Evolutionary conservation across 2,797 vertebrate genomes (phyloP).

Genomic region (Cuculus canorus): DNA sequence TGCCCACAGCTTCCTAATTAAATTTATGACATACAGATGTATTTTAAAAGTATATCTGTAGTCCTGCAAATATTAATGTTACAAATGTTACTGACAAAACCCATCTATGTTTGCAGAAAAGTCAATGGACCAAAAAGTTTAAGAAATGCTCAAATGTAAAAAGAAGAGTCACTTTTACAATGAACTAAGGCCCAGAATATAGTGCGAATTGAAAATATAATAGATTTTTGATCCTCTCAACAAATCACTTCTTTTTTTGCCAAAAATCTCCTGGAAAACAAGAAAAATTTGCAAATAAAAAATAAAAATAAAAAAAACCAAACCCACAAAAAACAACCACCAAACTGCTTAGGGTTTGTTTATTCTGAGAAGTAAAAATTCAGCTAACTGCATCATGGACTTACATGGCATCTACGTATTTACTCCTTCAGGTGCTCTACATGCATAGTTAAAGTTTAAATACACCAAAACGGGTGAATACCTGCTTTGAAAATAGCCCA

Average conservation of each 20-base stretch:
- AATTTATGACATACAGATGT: not conserved
- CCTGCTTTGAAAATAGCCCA: not conserved
- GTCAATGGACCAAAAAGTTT: not conserved
- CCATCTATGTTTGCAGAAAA: not conserved
- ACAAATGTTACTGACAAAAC: not conserved
- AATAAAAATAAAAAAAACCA: too few species aligned
- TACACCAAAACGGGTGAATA: not conserved
- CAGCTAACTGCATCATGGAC: not conserved
- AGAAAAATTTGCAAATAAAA: too few species aligned
- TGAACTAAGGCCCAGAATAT: not conserved
- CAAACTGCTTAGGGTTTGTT: not conserved
- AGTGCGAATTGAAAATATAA: not conserved
- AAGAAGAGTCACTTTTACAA: not conserved
- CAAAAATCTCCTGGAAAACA: not conserved
- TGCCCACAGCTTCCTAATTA: not conserved
- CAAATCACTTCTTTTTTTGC: not conserved
- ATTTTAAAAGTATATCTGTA: not conserved
- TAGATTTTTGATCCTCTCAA: not conserved
- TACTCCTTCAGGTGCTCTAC: not conserved
- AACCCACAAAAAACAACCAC: too few species aligned
- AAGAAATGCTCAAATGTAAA: not conserved
- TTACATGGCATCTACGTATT: conserved; percentile 9
- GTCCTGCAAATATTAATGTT: not conserved
- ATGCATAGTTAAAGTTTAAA: conserved; percentile 13
- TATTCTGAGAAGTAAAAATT: conserved; percentile 37